Evolutionary conservation across 1,140 invertebrate genomes (phyloP).

Genomic region (Zaprionus tsacasi): DNA sequence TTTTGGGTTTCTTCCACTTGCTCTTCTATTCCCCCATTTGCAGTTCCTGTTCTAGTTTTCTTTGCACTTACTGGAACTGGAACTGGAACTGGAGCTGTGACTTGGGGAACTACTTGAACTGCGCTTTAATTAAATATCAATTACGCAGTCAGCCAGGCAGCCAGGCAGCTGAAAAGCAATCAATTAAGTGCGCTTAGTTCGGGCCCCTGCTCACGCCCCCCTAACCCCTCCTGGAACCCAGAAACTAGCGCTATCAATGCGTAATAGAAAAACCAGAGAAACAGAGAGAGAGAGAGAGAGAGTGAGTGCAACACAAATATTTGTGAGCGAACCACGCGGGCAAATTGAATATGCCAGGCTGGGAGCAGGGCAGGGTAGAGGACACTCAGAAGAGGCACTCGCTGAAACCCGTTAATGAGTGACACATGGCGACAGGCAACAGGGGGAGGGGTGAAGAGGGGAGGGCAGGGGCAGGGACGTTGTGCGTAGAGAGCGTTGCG

Average conservation of each 20-base stretch:
- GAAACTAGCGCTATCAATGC: constrained; percentile 37
- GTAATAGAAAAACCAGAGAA: constrained; percentile 44
- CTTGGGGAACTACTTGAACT: constrained; percentile 66
- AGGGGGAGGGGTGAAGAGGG: background rate
- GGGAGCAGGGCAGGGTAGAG: background rate
- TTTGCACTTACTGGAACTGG: background rate
- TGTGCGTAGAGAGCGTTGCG: constrained; percentile 1
- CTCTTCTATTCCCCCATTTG: constrained; percentile 6
- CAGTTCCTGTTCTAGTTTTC: background rate
- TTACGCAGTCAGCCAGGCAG: constrained; percentile 52
- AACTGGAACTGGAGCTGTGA: constrained; percentile 13
- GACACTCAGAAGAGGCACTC: background rate
- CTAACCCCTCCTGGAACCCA: background rate
- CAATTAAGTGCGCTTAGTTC: constrained; percentile 71
- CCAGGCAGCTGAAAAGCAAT: constrained; percentile 66
- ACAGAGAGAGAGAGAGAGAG: constrained; percentile 14
- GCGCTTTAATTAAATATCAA: constrained; percentile 81
- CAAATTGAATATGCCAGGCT: constrained; percentile 22
- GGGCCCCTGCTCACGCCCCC: constrained; percentile 7
- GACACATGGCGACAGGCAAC: constrained; percentile 44
- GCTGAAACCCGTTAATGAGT: constrained; percentile 58
- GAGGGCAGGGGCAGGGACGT: background rate
- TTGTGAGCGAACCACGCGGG: constrained; percentile 55
- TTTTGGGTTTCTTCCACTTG: background rate
- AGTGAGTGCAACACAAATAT: constrained; percentile 71